A percentile compares a stretch with the other conserved stretches of the same genome.
These are phyloP conservation scores for Archocentrus centrarchus DNA, from an alignment of 2,113 vertebrate genomes.

Conservation along the genomic window DNA sequence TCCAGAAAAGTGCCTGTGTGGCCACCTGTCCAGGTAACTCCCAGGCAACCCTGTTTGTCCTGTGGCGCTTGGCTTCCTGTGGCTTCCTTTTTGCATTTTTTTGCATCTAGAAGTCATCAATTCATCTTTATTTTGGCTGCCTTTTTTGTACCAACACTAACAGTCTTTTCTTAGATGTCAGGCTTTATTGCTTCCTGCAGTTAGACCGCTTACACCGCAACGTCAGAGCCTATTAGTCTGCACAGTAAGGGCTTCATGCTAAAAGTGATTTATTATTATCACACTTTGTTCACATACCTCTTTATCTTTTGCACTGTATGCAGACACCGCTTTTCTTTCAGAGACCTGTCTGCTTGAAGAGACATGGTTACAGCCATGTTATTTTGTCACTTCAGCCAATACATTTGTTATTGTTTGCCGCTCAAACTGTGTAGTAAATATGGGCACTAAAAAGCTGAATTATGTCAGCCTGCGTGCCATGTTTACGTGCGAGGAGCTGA, in stretches of 20 bases:
- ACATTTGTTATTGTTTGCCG: slow-evolving; percentile 68
- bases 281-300: slow-evolving; percentile 54
- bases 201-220: slow-evolving; percentile 49
- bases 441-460: slow-evolving; percentile 67
- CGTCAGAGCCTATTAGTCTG: slow-evolving; percentile 49
- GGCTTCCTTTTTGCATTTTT: slow-evolving; percentile 69
- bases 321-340: slow-evolving; percentile 50
- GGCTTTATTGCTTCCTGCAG: slow-evolving; percentile 64
- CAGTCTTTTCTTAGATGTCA: slow-evolving; percentile 32
- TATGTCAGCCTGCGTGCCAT: slow-evolving; percentile 38
- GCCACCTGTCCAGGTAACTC: slow-evolving; percentile 94
- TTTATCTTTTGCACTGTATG: slow-evolving; percentile 41
- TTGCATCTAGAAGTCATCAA: slow-evolving; percentile 72
- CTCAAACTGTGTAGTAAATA: slow-evolving; percentile 69
- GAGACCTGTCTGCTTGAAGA: slow-evolving; percentile 56
- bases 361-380: slow-evolving; percentile 36
- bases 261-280: slow-evolving; percentile 55
- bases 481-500: slow-evolving; percentile 58
- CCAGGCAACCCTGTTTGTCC: slow-evolving; percentile 73
- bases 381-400: slow-evolving; percentile 53
- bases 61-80: slow-evolving; percentile 74
- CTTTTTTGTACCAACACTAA: slow-evolving; percentile 45
- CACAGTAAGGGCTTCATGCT: slow-evolving; percentile 40
- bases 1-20: slow-evolving; percentile 99
- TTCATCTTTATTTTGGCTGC: slow-evolving; percentile 69